Percentiles rank a stretch among this genome's conserved stretches.
Conservation (phyloP, 2,888 invertebrate genomes). For the Ectobius pallidus region DNA sequence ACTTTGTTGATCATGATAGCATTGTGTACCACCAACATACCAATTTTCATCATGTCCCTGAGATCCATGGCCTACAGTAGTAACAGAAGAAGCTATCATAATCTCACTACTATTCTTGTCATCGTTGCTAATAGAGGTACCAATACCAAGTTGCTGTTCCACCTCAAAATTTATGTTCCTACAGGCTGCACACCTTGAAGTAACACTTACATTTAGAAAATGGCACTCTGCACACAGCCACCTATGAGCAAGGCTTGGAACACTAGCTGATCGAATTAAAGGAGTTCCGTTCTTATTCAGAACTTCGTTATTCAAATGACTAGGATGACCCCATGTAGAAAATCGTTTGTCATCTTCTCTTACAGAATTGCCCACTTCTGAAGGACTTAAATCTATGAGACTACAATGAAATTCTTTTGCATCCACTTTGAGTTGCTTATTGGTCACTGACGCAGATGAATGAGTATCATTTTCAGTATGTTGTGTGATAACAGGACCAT, state of each 20-base stretch:
- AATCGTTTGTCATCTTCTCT: conserved; percentile 31
- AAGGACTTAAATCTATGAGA: conserved; percentile 35
- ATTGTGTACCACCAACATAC: background rate
- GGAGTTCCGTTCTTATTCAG: background rate
- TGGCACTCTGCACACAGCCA: conserved; percentile 53
- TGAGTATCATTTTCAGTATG: conserved; percentile 49
- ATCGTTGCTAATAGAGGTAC: background rate
- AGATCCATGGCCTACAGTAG: background rate
- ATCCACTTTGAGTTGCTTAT: conserved; percentile 1
- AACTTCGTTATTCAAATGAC: background rate
- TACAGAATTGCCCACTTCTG: conserved; percentile 1
- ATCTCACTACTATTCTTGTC: background rate
- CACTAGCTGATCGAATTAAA: conserved; percentile 44
- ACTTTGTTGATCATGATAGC: background rate
- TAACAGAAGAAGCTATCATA: conserved; percentile 27
- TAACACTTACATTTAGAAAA: conserved; percentile 50
- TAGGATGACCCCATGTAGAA: conserved; percentile 37
- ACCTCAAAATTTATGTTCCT: conserved; percentile 38
- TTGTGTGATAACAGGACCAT: background rate
- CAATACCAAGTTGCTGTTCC: conserved; percentile 32
- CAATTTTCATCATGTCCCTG: background rate
- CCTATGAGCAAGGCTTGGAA: conserved; percentile 46
- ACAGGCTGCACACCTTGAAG: conserved; percentile 47
- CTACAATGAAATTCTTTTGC: conserved; percentile 35
- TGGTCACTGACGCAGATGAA: conserved; percentile 47